phyloP scores from a whole-genome alignment of 2,797 vertebrate genomes.

The Sternarchorhynchus goeldii region DNA sequence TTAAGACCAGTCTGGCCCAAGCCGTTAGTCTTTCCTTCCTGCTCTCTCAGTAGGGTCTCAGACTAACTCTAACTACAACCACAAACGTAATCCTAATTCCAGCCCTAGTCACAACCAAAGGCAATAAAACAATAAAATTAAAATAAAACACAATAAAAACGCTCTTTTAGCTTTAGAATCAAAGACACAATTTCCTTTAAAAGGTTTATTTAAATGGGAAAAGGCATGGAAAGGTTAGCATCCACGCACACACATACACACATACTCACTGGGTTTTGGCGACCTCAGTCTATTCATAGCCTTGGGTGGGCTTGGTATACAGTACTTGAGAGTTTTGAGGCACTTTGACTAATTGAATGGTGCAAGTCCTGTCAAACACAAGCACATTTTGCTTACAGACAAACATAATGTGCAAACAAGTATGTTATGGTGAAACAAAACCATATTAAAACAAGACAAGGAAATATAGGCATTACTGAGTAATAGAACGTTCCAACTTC shows the following conservation, averaged over 20 bases:
- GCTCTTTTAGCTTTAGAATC: too few species aligned
- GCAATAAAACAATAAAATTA: too few species aligned
- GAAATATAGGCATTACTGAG: conserved; percentile 4
- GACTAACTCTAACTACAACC: too few species aligned
- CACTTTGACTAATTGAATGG: background rate
- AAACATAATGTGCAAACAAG: background rate
- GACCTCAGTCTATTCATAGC: background rate
- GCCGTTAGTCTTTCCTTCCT: too few species aligned
- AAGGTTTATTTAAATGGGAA: background rate
- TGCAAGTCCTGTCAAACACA: background rate
- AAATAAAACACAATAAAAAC: too few species aligned
- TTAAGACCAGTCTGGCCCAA: too few species aligned
- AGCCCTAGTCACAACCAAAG: too few species aligned
- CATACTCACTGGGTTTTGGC: background rate
- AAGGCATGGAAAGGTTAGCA: too few species aligned
- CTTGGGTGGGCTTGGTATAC: background rate
- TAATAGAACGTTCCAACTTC: background rate
- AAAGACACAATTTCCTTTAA: background rate
- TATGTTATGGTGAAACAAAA: background rate
- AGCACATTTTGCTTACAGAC: background rate
- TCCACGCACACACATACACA: too few species aligned
- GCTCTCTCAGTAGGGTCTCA: too few species aligned
- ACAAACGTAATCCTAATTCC: too few species aligned
- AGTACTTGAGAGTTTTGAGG: background rate
- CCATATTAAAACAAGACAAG: background rate